Evolutionary conservation across 2,888 invertebrate genomes (phyloP).

Genomic region (Eudasyphora cyanicolor): DNA sequence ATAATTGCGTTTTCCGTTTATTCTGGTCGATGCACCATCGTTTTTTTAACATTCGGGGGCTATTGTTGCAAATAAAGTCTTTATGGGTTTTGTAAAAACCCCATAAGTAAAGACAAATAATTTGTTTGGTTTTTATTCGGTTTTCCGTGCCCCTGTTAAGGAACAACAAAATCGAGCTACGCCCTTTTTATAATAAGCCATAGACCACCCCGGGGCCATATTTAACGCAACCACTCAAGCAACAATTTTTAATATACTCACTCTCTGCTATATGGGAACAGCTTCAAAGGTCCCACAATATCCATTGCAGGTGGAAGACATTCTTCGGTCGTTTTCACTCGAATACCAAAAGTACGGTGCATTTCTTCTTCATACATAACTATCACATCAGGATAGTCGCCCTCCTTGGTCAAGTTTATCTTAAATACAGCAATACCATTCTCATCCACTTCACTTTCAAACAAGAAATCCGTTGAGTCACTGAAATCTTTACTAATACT

Average conservation of each 20-base stretch:
- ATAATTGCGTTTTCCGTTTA: no score
- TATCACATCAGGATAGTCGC: neutral
- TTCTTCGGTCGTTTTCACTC: neutral
- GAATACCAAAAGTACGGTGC: neutral
- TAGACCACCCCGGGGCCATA: no score
- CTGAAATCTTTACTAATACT: conserved; percentile 82
- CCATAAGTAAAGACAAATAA: neutral
- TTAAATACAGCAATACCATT: conserved; percentile 21
- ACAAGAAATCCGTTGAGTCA: neutral
- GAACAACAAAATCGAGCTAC: conserved; percentile 86
- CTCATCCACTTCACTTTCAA: neutral
- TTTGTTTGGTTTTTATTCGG: no score
- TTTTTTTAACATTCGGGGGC: no score
- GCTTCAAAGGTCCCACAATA: neutral
- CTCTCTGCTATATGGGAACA: conserved; percentile 13
- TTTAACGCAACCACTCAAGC: no score
- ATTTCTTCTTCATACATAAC: conserved; percentile 1
- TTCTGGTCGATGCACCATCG: no score
- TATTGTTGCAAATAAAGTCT: no score
- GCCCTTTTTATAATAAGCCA: no score
- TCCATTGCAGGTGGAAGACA: neutral
- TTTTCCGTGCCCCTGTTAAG: conserved; percentile 91
- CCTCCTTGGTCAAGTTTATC: neutral
- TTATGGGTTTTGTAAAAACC: no score
- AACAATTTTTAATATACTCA: conserved; percentile 20